A percentile compares a stretch with the other conserved stretches of the same genome.
These are phyloP conservation scores for Noturus placidus DNA, from an alignment of 2,113 vertebrate genomes.

Conservation along the genomic window DNA sequence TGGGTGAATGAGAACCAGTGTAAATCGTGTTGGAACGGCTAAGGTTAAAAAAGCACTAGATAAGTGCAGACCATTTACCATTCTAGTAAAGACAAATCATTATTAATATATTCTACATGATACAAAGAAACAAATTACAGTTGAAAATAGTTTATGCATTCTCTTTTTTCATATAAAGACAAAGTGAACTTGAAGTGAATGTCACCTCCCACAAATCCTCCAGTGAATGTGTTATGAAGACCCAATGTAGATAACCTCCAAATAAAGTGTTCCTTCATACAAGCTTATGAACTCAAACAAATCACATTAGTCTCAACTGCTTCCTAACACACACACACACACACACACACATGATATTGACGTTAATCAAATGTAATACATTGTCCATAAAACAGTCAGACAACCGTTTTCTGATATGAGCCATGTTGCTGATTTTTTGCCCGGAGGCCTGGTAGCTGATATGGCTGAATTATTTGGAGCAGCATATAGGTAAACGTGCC, in stretches of 20 bases:
- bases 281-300: neutral
- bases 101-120: neutral
- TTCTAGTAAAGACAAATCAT: neutral
- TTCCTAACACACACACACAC: no score
- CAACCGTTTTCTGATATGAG: constrained; percentile 6
- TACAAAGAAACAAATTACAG: neutral
- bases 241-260: constrained; percentile 2
- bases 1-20: no score
- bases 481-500: constrained; percentile 52
- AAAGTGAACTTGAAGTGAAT: neutral
- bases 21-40: no score
- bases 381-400: constrained; percentile 33
- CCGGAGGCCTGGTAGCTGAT: constrained; percentile 34
- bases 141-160: neutral
- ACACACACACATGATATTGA: neutral
- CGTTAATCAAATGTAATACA: constrained; percentile 30
- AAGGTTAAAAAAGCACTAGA: no score
- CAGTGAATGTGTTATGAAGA: neutral
- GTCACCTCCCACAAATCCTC: neutral
- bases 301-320: neutral
- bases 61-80: no score
- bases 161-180: neutral
- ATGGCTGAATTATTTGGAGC: constrained; percentile 62
- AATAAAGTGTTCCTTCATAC: neutral
- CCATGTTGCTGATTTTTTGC: constrained; percentile 9